Percentiles rank a stretch among this genome's conserved stretches.
Evolutionary conservation across 1,140 invertebrate genomes (phyloP).

Genomic region (Pentalonia nigronervosa): DNA sequence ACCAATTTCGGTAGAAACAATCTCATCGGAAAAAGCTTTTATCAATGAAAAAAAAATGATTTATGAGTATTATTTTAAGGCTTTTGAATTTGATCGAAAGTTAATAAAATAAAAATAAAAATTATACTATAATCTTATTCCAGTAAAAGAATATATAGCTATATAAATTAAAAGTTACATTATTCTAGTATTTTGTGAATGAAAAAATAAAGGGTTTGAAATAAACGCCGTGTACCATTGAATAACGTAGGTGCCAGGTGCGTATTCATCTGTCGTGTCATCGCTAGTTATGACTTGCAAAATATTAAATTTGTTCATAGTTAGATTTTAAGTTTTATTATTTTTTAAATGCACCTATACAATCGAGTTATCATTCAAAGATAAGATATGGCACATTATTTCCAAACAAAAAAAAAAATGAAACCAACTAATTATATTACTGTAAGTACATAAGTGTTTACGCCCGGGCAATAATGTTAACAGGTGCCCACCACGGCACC

Average conservation of each 20-base stretch:
- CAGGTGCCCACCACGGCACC: not conserved
- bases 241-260: too few species aligned
- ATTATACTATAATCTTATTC: not conserved
- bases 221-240: not conserved
- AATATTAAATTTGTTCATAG: not conserved
- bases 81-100: not conserved
- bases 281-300: not conserved
- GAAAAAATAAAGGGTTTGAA: not conserved
- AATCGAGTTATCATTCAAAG: not conserved
- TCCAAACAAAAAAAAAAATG: not conserved
- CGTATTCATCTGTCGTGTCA: not conserved
- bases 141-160: not conserved
- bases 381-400: not conserved
- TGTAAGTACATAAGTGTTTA: not conserved
- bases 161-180: not conserved
- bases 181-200: not conserved
- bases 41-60: not conserved
- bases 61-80: not conserved
- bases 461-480: not conserved
- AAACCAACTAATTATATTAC: not conserved
- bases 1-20: not conserved
- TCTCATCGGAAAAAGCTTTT: not conserved
- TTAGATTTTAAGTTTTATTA: not conserved
- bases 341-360: not conserved
- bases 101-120: not conserved